Evolutionary conservation across 2,888 invertebrate species (phyloP).

Genomic region (Drosophila hamatofila): DNA sequence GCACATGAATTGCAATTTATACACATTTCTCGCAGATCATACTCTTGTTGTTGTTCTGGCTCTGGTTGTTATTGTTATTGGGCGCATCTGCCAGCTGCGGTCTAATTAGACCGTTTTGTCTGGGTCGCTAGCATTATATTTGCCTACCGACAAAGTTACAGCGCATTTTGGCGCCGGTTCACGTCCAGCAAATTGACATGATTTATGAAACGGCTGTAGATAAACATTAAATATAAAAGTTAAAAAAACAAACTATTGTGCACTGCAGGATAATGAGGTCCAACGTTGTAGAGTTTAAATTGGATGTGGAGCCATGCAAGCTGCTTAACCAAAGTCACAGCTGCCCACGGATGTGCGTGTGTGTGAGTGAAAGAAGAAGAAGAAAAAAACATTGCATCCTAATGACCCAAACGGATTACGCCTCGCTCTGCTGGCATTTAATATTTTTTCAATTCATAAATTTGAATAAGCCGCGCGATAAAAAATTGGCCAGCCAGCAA

Average conservation of each 20-base stretch:
- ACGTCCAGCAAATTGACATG: conserved; percentile 46
- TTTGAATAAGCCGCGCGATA: conserved; percentile 64
- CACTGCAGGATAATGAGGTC: conserved; percentile 55
- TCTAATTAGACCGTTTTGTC: conserved; percentile 55
- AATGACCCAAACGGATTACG: conserved; percentile 71
- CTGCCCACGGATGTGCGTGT: conserved; percentile 18
- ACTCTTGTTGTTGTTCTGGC: conserved; percentile 21
- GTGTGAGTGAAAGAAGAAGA: conserved; percentile 1
- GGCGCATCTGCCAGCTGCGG: conserved; percentile 15
- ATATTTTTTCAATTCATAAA: conserved; percentile 75
- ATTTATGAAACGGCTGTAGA: conserved; percentile 48
- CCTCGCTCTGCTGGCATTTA: conserved; percentile 46
- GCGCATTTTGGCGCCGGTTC: conserved; percentile 45
- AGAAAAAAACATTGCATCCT: conserved; percentile 30
- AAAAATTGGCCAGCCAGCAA: conserved; percentile 17
- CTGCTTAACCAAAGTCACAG: conserved; percentile 51
- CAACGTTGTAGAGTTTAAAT: conserved; percentile 15
- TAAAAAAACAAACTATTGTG: conserved; percentile 54
- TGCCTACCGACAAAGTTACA: conserved; percentile 27
- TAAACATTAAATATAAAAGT: conserved; percentile 28
- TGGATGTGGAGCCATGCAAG: conserved; percentile 28
- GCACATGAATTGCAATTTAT: conserved; percentile 21
- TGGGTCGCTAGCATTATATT: not conserved
- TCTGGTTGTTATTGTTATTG: not conserved
- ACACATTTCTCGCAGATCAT: conserved; percentile 3